These are phyloP conservation scores for Grammomys dolichurus DNA, from an alignment of 2,113 vertebrate species.

Conservation along the genomic window DNA sequence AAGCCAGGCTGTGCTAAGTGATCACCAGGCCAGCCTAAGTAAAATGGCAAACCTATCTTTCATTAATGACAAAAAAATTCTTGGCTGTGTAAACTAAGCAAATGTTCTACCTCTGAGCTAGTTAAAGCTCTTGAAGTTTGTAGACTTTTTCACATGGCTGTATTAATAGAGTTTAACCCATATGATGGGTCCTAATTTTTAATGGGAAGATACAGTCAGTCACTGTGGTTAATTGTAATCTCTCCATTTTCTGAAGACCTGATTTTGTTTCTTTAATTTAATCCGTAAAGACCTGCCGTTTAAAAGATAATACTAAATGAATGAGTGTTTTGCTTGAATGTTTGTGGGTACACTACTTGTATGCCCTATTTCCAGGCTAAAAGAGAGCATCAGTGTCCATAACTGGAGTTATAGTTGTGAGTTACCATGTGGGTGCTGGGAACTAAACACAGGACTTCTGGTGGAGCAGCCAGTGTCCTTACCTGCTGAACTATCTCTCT, in stretches of 20 bases:
- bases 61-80: not conserved
- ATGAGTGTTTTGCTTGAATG: not conserved
- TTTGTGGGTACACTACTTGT: not conserved
- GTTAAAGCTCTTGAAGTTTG: not conserved
- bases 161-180: not conserved
- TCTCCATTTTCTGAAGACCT: slow-evolving; percentile 47
- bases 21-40: not conserved
- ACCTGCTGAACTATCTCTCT: not conserved
- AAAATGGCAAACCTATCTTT: not conserved
- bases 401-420: not conserved
- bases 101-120: not conserved
- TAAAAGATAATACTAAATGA: not conserved
- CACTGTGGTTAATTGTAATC: slow-evolving; percentile 12
- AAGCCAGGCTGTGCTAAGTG: not conserved
- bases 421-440: not conserved
- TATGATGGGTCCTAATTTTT: slow-evolving; percentile 36
- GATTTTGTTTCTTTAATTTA: not conserved
- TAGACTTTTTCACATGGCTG: not conserved
- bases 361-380: no score
- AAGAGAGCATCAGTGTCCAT: not conserved
- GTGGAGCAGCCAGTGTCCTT: not conserved
- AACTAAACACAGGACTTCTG: not conserved
- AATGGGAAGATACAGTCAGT: not conserved
- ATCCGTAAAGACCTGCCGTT: slow-evolving; percentile 3
- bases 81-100: not conserved